These are phyloP conservation scores for Diadumene lineata DNA, from an alignment of 92 coral and sea anemone species.

Conservation along the genomic window DNA sequence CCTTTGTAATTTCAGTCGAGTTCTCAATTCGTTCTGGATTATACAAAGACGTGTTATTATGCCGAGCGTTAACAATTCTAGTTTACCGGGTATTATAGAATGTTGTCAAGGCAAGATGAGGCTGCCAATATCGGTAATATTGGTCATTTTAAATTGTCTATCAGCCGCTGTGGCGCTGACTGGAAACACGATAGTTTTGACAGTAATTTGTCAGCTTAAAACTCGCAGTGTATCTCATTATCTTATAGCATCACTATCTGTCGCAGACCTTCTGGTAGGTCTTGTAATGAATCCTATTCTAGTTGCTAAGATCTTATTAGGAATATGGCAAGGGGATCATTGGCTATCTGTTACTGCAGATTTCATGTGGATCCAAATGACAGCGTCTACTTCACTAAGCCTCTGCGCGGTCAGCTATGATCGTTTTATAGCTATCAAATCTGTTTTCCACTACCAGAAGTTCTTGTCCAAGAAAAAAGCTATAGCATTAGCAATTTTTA, in stretches of 20 bases:
- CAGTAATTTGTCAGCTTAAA: conserved; percentile 37
- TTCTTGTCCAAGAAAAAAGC: conserved; percentile 44
- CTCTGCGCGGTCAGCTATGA: conserved; percentile 76
- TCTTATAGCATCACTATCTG: conserved; percentile 51
- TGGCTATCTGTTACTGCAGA: conserved; percentile 64
- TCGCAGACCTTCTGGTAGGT: conserved; percentile 59
- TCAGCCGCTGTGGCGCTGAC: conserved; percentile 23
- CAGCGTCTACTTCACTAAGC: conserved; percentile 67
- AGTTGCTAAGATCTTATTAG: conserved; percentile 44
- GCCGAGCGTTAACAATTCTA: conserved; percentile 25
- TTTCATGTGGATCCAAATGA: conserved; percentile 72
- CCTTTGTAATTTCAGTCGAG: too few relatives aligned
- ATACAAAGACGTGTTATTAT: too few relatives aligned
- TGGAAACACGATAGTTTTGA: conserved; percentile 47
- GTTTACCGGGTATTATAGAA: background rate
- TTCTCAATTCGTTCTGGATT: too few relatives aligned
- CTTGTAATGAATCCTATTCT: conserved; percentile 59
- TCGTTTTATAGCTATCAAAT: conserved; percentile 60
- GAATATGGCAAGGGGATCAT: conserved; percentile 60
- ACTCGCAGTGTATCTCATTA: conserved; percentile 51
- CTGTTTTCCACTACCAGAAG: conserved; percentile 49
- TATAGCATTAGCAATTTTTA: conserved; percentile 20
- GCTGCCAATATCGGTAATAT: background rate
- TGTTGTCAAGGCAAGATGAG: conserved; percentile 20
- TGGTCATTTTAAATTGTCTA: conserved; percentile 16